Evolutionary conservation across 2,888 invertebrate genomes (phyloP).

Genomic region (Craniophora ligustri): DNA sequence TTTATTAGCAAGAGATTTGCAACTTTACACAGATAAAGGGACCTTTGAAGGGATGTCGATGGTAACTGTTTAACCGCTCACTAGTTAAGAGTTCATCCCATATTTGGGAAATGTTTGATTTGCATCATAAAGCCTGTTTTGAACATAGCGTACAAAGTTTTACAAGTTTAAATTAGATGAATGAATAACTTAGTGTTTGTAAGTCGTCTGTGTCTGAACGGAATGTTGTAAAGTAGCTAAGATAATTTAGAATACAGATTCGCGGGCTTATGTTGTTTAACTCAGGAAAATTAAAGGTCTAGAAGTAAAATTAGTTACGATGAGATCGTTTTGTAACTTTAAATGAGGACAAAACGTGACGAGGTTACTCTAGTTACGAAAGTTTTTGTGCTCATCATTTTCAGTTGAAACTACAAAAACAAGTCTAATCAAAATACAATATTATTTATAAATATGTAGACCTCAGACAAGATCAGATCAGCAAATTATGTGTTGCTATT

Average conservation of each 20-base stretch:
- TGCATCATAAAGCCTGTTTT: conserved; percentile 57
- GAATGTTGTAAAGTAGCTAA: conserved; percentile 17
- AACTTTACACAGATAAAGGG: conserved; percentile 70
- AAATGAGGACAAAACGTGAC: background rate
- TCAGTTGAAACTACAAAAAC: background rate
- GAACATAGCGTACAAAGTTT: conserved; percentile 48
- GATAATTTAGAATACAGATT: conserved; percentile 16
- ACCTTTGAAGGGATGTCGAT: conserved; percentile 70
- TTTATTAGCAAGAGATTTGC: conserved; percentile 72
- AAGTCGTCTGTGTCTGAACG: conserved; percentile 24
- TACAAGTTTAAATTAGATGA: conserved; percentile 50
- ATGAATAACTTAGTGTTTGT: conserved; percentile 50
- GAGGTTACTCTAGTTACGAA: background rate
- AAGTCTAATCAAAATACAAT: background rate
- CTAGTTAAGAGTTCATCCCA: conserved; percentile 66
- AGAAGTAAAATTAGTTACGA: background rate
- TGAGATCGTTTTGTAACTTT: background rate
- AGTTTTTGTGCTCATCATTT: background rate
- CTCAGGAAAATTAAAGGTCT: background rate
- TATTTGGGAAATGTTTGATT: conserved; percentile 60
- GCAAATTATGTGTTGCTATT: no score
- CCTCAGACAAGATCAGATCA: no score
- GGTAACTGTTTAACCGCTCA: conserved; percentile 67
- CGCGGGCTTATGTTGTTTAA: background rate
- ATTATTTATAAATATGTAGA: no score